Evolutionary conservation across 1,140 invertebrate genomes (phyloP).

Genomic region (Helicoverpa armigera): DNA sequence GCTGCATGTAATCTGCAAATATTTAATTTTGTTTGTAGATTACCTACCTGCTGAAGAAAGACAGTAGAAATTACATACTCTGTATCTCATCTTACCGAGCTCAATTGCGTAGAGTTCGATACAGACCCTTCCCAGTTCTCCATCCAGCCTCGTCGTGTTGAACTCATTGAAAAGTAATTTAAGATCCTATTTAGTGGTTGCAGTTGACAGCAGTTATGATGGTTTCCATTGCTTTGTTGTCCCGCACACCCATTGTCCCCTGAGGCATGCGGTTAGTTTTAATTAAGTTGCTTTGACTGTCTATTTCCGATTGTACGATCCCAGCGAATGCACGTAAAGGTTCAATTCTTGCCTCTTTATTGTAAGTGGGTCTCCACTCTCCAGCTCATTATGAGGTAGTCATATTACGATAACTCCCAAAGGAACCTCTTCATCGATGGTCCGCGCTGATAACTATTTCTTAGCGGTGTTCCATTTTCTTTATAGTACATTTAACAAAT

Average conservation of each 20-base stretch:
- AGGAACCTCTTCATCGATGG: conserved; percentile 58
- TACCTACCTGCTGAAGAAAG: background rate
- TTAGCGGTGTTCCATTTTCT: conserved; percentile 24
- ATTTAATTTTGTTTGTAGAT: background rate
- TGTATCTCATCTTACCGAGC: background rate
- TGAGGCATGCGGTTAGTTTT: conserved; percentile 71
- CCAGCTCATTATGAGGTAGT: conserved; percentile 62
- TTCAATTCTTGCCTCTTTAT: conserved; percentile 50
- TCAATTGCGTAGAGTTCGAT: conserved; percentile 4
- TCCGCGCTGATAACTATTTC: conserved; percentile 52
- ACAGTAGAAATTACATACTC: background rate
- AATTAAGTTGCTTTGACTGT: conserved; percentile 74
- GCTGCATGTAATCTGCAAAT: conserved; percentile 2
- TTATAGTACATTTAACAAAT: conserved; percentile 43
- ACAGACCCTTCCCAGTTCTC: conserved; percentile 5
- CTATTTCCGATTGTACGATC: conserved; percentile 62
- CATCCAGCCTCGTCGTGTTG: conserved; percentile 13
- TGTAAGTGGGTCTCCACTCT: conserved; percentile 63
- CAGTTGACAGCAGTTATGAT: conserved; percentile 72
- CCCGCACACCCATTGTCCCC: conserved; percentile 67
- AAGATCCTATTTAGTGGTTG: conserved; percentile 64
- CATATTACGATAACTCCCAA: conserved; percentile 62
- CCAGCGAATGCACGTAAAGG: conserved; percentile 47
- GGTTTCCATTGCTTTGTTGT: conserved; percentile 69
- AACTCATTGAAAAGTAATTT: conserved; percentile 65